phyloP scores from a whole-genome alignment of 2,888 invertebrate species.

The Myopa testacea region DNA sequence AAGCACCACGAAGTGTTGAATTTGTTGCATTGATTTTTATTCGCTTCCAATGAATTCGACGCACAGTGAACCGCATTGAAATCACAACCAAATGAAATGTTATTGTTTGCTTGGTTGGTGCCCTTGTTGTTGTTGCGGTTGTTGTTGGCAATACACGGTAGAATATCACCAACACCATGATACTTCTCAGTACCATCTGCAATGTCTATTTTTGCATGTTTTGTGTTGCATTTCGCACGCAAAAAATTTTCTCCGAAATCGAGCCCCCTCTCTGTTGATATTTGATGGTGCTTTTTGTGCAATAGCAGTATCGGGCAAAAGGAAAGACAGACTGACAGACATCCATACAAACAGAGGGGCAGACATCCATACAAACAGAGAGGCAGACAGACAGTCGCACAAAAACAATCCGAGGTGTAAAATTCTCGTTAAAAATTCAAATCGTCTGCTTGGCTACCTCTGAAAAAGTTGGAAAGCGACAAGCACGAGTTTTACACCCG shows the following conservation, averaged over 20 bases:
- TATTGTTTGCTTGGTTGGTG: neutral
- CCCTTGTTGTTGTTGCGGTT: neutral
- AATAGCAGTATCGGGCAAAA: neutral
- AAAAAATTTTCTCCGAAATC: slow-evolving; percentile 7
- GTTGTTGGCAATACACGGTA: neutral
- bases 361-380: neutral
- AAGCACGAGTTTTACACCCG: slow-evolving; percentile 13
- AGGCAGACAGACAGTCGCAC: slow-evolving; percentile 19
- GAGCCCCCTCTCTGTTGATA: neutral
- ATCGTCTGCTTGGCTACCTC: slow-evolving; percentile 36
- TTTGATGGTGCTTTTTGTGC: neutral
- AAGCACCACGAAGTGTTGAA: neutral
- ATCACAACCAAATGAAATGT: slow-evolving; percentile 33
- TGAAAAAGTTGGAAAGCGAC: slow-evolving; percentile 12
- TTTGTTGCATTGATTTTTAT: neutral
- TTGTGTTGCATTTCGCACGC: neutral
- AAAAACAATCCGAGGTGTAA: slow-evolving; percentile 41
- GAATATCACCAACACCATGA: no score
- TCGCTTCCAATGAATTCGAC: neutral
- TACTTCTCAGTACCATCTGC: no score
- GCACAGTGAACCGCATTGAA: neutral
- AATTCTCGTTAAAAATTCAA: slow-evolving; percentile 43
- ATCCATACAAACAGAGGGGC: neutral
- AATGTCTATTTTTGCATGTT: no score
- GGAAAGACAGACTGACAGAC: neutral